Conservation (phyloP, 2,113 vertebrate genomes). For the Rhinoptilus africanus region DNA sequence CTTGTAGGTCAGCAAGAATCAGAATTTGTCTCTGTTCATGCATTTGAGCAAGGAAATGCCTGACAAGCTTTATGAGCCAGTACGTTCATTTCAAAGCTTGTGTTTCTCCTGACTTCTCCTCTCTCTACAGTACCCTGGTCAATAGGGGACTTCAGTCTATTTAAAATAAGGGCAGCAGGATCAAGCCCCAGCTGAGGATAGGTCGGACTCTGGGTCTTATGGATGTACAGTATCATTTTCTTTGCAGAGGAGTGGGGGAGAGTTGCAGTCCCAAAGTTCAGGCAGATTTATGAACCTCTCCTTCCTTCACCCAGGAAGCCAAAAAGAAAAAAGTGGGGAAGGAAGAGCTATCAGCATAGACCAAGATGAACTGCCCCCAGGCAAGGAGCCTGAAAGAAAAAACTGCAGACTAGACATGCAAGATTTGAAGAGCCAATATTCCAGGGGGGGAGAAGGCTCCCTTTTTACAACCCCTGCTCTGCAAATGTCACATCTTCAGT, state of each 20-base stretch:
- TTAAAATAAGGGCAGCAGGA: background rate
- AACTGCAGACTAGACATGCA: background rate
- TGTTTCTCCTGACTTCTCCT: background rate
- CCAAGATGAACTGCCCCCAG: background rate
- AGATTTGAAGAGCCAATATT: background rate
- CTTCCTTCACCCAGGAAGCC: background rate
- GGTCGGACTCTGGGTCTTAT: background rate
- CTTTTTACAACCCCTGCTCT: background rate
- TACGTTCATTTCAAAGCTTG: background rate
- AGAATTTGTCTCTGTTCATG: background rate
- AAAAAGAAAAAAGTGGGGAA: background rate
- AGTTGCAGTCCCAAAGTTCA: background rate
- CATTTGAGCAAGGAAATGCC: background rate
- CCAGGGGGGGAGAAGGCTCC: background rate
- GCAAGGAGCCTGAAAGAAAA: background rate
- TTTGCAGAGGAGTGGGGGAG: background rate
- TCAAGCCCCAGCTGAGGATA: background rate
- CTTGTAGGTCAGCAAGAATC: background rate
- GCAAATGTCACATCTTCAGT: background rate
- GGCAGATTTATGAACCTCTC: background rate
- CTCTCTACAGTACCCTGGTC: background rate
- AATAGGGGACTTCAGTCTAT: background rate
- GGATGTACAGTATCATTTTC: background rate
- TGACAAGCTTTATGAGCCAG: background rate
- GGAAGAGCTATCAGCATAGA: background rate